Percentiles rank a stretch among this genome's conserved stretches.
phyloP scores from a whole-genome alignment of 2,113 vertebrate species.

The Cinclus cinclus region DNA sequence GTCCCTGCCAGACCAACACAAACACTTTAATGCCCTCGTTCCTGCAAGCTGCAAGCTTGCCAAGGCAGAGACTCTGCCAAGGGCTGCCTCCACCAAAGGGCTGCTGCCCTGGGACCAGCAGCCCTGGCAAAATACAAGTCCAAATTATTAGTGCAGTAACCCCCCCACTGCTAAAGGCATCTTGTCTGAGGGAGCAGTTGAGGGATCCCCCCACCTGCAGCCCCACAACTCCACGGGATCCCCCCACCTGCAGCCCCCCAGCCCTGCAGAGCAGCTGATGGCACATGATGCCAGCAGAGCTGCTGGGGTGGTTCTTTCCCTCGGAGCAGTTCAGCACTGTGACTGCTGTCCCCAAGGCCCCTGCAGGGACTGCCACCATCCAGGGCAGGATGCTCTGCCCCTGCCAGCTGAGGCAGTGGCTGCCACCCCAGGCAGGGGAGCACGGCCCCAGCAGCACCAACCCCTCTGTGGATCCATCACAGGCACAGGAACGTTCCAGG shows the following conservation, averaged over 20 bases:
- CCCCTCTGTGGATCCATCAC: fast-evolving
- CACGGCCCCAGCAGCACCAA: not conserved
- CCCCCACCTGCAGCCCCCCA: not conserved
- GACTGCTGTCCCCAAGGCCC: not conserved
- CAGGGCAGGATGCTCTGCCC: not conserved
- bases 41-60: fast-evolving
- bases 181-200: not conserved
- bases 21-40: not conserved
- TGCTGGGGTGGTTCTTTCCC: not conserved
- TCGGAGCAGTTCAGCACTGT: not conserved
- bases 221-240: not conserved
- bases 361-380: fast-evolving
- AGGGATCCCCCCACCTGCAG: fast-evolving
- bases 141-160: not conserved
- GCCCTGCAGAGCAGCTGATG: not conserved
- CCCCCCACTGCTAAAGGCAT: fast-evolving
- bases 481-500: not conserved
- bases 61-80: not conserved
- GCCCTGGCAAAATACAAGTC: not conserved
- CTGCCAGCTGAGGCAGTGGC: not conserved
- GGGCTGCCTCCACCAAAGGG: not conserved
- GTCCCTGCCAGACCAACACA: not conserved
- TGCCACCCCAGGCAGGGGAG: not conserved
- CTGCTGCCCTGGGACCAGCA: not conserved
- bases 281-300: not conserved